Conservation (phyloP, 1,140 invertebrate species). For the Drosophila nasuta region DNA sequence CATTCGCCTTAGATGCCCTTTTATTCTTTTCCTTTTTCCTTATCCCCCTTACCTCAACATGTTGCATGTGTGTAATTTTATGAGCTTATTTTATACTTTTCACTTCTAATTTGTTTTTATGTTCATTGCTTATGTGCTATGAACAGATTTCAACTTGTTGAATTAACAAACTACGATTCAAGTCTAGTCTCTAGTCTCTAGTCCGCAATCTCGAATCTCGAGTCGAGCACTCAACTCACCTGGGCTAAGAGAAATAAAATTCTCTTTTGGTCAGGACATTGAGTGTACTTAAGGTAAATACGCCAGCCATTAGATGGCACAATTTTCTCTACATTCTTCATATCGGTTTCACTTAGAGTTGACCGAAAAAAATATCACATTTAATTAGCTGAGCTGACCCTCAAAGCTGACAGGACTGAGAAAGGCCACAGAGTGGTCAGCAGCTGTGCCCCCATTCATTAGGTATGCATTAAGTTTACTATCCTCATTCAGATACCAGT, state of each 20-base stretch:
- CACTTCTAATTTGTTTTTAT: conserved; percentile 66
- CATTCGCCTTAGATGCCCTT: conserved; percentile 21
- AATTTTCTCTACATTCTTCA: conserved; percentile 9
- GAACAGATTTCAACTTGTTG: conserved; percentile 78
- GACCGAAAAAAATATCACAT: conserved; percentile 58
- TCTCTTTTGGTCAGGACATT: background rate
- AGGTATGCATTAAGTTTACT: conserved; percentile 73
- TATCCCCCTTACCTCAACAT: background rate
- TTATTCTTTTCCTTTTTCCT: background rate
- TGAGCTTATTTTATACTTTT: conserved; percentile 80
- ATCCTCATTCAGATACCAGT: background rate
- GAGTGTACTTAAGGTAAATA: conserved; percentile 32
- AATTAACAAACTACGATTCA: conserved; percentile 41
- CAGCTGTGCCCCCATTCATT: conserved; percentile 45
- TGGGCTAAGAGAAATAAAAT: conserved; percentile 4
- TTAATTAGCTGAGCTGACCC: conserved; percentile 60
- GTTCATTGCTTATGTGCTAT: conserved; percentile 54
- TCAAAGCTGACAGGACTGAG: background rate
- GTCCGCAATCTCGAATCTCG: background rate
- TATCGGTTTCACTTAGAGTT: conserved; percentile 61
- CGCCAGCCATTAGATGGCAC: conserved; percentile 8
- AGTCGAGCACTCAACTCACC: background rate
- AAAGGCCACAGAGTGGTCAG: background rate
- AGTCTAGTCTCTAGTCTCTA: conserved; percentile 7
- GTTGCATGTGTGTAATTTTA: conserved; percentile 62